These are phyloP conservation scores for Rhyacophila brunnea DNA, from an alignment of 1,140 invertebrate genomes.

Conservation along the genomic window DNA sequence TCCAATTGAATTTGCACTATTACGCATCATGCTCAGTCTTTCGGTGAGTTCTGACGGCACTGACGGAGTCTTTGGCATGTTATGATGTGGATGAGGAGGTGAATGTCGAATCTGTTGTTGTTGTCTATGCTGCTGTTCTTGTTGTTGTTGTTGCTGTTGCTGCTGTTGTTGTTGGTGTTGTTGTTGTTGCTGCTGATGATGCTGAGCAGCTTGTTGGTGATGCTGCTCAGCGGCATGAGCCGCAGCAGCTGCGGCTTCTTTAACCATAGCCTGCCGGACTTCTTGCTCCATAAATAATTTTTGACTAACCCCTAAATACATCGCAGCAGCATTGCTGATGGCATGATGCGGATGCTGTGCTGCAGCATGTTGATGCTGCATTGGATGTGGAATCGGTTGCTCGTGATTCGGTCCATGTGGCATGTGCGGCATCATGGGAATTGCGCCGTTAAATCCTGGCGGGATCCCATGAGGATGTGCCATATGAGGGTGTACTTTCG, in stretches of 20 bases:
- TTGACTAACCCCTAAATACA: slow-evolving; percentile 71
- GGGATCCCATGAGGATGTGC: slow-evolving; percentile 52
- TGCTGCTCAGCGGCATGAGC: slow-evolving; percentile 57
- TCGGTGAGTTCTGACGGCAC: slow-evolving; percentile 61
- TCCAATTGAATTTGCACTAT: slow-evolving; percentile 59
- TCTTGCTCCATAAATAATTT: slow-evolving; percentile 76
- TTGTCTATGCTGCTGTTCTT: slow-evolving; percentile 44
- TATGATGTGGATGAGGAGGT: slow-evolving; percentile 44
- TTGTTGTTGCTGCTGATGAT: slow-evolving; percentile 44
- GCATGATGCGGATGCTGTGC: slow-evolving; percentile 55
- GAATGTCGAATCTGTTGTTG: slow-evolving; percentile 48
- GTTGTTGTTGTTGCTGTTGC: slow-evolving; percentile 55
- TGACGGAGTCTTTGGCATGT: slow-evolving; percentile 49
- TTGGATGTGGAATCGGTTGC: slow-evolving; percentile 39
- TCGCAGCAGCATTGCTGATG: slow-evolving; percentile 67
- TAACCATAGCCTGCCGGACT: slow-evolving; percentile 60
- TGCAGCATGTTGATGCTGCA: slow-evolving; percentile 43
- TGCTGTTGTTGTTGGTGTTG: slow-evolving; percentile 55
- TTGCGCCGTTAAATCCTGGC: slow-evolving; percentile 55
- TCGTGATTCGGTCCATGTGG: slow-evolving; percentile 53
- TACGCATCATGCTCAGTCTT: slow-evolving; percentile 63
- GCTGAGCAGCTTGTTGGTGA: slow-evolving; percentile 55
- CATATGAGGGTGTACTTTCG: slow-evolving; percentile 61
- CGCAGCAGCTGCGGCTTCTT: slow-evolving; percentile 61
- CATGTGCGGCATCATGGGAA: slow-evolving; percentile 58